Evolutionary conservation across 2,888 invertebrate genomes (phyloP).

Genomic region (Acronicta alni): DNA sequence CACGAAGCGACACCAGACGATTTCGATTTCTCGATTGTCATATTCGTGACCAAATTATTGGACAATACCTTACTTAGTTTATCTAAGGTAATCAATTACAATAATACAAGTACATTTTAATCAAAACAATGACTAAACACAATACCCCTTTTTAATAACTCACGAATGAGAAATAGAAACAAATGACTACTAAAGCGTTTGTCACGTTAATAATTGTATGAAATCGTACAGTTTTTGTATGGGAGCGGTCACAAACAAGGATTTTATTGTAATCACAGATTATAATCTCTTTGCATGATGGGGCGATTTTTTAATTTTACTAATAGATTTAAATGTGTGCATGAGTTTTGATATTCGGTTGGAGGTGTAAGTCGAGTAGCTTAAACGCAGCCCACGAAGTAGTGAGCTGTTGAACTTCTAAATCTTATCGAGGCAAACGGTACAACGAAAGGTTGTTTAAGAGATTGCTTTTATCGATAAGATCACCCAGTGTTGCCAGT

Average conservation of each 20-base stretch:
- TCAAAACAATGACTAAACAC: slow-evolving; percentile 46
- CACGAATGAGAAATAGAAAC: slow-evolving; percentile 61
- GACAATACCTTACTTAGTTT: no score
- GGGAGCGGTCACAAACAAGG: slow-evolving; percentile 45
- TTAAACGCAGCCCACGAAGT: slow-evolving; percentile 9
- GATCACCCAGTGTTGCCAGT: no score
- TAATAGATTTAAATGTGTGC: slow-evolving; percentile 78
- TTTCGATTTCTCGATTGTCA: no score
- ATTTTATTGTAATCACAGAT: slow-evolving; percentile 69
- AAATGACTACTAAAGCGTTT: slow-evolving; percentile 63
- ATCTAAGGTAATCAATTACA: no score
- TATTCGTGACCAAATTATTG: no score
- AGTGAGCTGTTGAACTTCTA: background rate
- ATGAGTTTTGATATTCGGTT: slow-evolving; percentile 30
- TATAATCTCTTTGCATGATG: slow-evolving; percentile 61
- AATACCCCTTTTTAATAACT: slow-evolving; percentile 51
- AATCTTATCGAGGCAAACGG: no score
- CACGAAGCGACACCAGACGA: no score
- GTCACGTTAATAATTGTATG: slow-evolving; percentile 63
- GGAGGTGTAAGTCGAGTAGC: slow-evolving; percentile 27
- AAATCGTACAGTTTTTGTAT: slow-evolving; percentile 46
- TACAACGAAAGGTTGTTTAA: no score
- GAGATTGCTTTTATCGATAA: no score
- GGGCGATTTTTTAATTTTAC: slow-evolving; percentile 71
- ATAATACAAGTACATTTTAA: no score